Evolutionary conservation across 2,888 invertebrate species (phyloP).

Genomic region (Aricia artaxerxes): DNA sequence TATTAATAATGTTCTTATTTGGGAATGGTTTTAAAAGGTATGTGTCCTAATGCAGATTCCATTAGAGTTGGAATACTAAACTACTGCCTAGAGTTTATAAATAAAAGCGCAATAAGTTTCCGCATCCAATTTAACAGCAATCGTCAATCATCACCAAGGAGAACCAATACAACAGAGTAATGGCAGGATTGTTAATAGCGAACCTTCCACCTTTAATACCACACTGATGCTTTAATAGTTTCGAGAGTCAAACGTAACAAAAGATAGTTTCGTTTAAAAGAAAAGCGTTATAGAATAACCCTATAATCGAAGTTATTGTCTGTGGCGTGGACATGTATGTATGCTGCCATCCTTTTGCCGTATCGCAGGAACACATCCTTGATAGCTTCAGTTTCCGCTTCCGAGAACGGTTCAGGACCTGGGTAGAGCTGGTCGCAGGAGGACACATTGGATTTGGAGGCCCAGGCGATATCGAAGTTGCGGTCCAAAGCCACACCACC

Average conservation of each 20-base stretch:
- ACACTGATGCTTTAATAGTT: too few relatives aligned
- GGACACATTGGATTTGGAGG: conserved; percentile 42
- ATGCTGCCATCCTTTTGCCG: conserved; percentile 63
- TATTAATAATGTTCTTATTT: neutral
- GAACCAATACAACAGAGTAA: neutral
- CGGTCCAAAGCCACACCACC: conserved; percentile 63
- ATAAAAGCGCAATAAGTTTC: neutral
- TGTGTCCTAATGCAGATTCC: too few relatives aligned
- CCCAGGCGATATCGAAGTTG: conserved; percentile 69
- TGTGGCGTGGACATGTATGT: conserved; percentile 62
- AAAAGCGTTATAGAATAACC: conserved; percentile 42
- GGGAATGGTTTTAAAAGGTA: neutral
- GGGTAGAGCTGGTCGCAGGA: conserved; percentile 63
- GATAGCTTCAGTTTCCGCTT: conserved; percentile 59
- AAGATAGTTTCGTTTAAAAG: too few relatives aligned
- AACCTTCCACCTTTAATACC: neutral
- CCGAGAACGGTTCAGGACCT: conserved; percentile 60
- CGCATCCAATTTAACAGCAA: neutral
- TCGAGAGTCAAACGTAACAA: too few relatives aligned
- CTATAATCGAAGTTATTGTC: conserved; percentile 48
- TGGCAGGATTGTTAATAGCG: neutral
- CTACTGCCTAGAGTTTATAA: too few relatives aligned
- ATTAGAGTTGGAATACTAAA: too few relatives aligned
- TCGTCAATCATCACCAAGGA: neutral
- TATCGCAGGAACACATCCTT: conserved; percentile 59